Evolutionary conservation across 30 jellyfish, hydroid and myxozoan genomes (phyloP), one percentile per base, ranked within the genome.

Genomic region (Haliclystus octoradiatus): DNA sequence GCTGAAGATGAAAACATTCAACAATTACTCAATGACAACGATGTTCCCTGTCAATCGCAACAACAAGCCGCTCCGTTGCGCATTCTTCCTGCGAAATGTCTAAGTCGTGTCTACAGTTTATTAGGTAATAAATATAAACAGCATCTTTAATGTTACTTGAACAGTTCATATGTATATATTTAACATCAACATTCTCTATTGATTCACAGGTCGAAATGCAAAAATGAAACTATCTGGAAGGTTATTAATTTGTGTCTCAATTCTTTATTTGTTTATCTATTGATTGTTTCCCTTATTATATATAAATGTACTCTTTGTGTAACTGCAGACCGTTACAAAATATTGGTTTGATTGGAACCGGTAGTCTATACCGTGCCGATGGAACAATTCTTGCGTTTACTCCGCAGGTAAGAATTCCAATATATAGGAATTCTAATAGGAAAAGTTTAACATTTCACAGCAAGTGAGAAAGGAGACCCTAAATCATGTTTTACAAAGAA

Each of bases 191-290:
- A 15, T 33, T 49, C 35, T 74, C 47, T 33, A 2, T 34, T 28
- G 23, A 24, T 63, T 75, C 69, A 15, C 49, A 82, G 99, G 99
- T 15, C 52, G 74, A 76, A 79, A 84, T 63, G 52, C 77, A 28
- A 93, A 93, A 70, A 85, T 84, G 49, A 89, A 93, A 4, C 79
- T 93, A 32, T 69, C 86, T 62, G 99, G 99, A 77, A 81, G 99
- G 99, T 91, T 52, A 51, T 40, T 51, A 28, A 30, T 22, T 13
- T 49, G 63, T 31, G 2, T 29, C 19, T n/a, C 27, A n/a, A 40
- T 13, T 12, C 33, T 15, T 9, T 24, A 22, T 4, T 57, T 27
- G 34, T 19, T 62, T 66, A n/a, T n/a, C 57, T 40, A 19, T 19
- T 5, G 19, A 40, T 40, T 5, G 57, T 40, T 40, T 9, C 57